These are phyloP conservation scores for Protobothrops flavoviridis DNA, from an alignment of 2,113 vertebrate species.

Conservation along the genomic window DNA sequence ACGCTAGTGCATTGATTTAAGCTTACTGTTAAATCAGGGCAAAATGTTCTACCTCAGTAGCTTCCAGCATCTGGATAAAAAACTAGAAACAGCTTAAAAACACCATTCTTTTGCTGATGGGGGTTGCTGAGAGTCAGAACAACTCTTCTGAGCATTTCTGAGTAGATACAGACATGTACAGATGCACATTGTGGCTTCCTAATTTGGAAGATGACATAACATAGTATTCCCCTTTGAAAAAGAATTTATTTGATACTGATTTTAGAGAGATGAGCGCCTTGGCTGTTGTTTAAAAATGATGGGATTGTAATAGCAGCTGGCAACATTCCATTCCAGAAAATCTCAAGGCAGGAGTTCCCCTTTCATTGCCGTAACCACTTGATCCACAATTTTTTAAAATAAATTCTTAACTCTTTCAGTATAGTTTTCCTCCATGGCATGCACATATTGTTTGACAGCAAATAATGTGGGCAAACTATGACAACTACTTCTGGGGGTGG, in stretches of 20 bases:
- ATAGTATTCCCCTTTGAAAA: slow-evolving; percentile 48
- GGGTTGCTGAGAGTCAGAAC: slow-evolving; percentile 40
- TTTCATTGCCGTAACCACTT: slow-evolving; percentile 48
- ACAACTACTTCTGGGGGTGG: background rate
- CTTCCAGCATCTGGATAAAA: slow-evolving; percentile 29
- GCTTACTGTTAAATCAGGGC: slow-evolving; percentile 26
- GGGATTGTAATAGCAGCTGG: slow-evolving; percentile 45
- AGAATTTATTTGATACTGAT: slow-evolving; percentile 40
- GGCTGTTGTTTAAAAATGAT: slow-evolving; percentile 43
- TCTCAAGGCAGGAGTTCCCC: slow-evolving; percentile 42
- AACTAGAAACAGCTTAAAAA: background rate
- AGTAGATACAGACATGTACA: slow-evolving; percentile 52
- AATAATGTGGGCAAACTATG: background rate
- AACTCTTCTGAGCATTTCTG: slow-evolving; percentile 41
- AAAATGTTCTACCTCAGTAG: slow-evolving; percentile 3
- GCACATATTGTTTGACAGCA: background rate
- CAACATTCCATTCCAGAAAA: slow-evolving; percentile 47
- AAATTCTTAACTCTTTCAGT: slow-evolving; percentile 58
- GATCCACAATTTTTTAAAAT: slow-evolving; percentile 41
- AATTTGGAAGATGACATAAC: slow-evolving; percentile 44
- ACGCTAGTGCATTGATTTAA: background rate
- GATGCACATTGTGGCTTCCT: slow-evolving; percentile 48
- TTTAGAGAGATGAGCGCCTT: slow-evolving; percentile 35
- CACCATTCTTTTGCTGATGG: slow-evolving; percentile 2
- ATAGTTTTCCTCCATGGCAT: slow-evolving; percentile 21